Conservation (phyloP, 1,140 invertebrate species). For the Lepidurus couesii region DNA sequence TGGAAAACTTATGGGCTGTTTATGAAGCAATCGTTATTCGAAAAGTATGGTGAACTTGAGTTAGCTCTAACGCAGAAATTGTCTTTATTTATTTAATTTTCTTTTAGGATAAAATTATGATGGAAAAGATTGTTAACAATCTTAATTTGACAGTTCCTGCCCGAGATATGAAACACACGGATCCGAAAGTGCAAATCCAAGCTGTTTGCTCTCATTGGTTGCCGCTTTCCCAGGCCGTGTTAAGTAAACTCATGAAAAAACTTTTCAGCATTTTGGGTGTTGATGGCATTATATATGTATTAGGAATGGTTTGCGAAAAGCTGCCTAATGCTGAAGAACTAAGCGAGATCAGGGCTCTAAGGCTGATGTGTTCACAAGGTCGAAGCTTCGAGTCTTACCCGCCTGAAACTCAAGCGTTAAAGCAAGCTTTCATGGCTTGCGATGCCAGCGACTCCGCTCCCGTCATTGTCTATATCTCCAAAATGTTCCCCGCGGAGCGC, state of each 20-base stretch:
- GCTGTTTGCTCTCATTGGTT: conserved; percentile 83
- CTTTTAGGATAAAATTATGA: conserved; percentile 66
- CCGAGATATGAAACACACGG: conserved; percentile 70
- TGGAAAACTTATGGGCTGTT: conserved; percentile 89
- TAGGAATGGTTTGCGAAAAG: conserved; percentile 68
- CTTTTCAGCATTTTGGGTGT: neutral
- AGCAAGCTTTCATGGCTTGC: conserved; percentile 69
- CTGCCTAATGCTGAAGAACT: conserved; percentile 75
- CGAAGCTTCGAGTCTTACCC: conserved; percentile 63
- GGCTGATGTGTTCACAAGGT: conserved; percentile 64
- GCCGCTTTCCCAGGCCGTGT: conserved; percentile 69
- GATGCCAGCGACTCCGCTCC: conserved; percentile 58
- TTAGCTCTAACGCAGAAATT: neutral
- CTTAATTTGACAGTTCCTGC: conserved; percentile 70
- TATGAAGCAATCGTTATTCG: conserved; percentile 74
- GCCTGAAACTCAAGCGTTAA: conserved; percentile 62
- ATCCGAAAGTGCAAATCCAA: conserved; percentile 69
- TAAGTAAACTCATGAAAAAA: conserved; percentile 47
- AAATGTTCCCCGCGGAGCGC: conserved; percentile 76
- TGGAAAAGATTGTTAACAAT: conserved; percentile 72
- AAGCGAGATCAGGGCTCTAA: conserved; percentile 66
- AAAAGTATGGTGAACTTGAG: conserved; percentile 44
- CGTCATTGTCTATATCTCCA: conserved; percentile 87
- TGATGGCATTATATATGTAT: neutral
- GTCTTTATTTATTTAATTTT: conserved; percentile 36